These are phyloP conservation scores for Proales similis DNA, from an alignment of 1,140 invertebrate genomes.

Conservation along the genomic window DNA sequence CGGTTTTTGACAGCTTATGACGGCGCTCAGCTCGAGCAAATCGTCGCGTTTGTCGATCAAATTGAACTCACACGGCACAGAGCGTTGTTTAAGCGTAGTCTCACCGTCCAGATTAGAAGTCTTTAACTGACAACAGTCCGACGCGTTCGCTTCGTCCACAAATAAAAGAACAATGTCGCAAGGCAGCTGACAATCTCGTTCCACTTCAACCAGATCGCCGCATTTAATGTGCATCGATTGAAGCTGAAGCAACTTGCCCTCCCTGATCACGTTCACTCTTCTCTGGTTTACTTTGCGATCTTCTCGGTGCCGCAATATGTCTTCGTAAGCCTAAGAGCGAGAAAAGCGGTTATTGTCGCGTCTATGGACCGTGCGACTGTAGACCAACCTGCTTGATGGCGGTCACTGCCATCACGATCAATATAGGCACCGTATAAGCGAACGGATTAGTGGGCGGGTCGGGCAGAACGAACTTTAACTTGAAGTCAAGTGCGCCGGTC, in stretches of 20 bases:
- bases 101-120: slow-evolving; percentile 96
- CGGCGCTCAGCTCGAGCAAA: slow-evolving; percentile 53
- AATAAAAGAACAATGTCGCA: slow-evolving; percentile 70
- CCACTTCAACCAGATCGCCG: slow-evolving; percentile 67
- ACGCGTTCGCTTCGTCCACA: slow-evolving; percentile 75
- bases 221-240: slow-evolving; percentile 42
- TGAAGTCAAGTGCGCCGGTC: not conserved
- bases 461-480: slow-evolving; percentile 42
- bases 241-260: slow-evolving; percentile 55
- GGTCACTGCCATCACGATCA: slow-evolving; percentile 71
- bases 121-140: slow-evolving; percentile 95
- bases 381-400: slow-evolving; percentile 54
- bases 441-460: slow-evolving; percentile 69
- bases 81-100: slow-evolving; percentile 60
- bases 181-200: slow-evolving; percentile 66
- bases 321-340: slow-evolving; percentile 63
- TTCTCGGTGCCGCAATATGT: slow-evolving; percentile 62
- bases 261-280: slow-evolving; percentile 58
- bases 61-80: slow-evolving; percentile 13
- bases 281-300: slow-evolving; percentile 68
- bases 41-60: not conserved
- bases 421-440: slow-evolving; percentile 66
- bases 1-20: slow-evolving; percentile 57
- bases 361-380: not conserved
- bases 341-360: not conserved